Evolutionary conservation across 2,797 vertebrate genomes (phyloP), one percentile per base, ranked within the genome.

Genomic region (Scolopax rusticola): DNA sequence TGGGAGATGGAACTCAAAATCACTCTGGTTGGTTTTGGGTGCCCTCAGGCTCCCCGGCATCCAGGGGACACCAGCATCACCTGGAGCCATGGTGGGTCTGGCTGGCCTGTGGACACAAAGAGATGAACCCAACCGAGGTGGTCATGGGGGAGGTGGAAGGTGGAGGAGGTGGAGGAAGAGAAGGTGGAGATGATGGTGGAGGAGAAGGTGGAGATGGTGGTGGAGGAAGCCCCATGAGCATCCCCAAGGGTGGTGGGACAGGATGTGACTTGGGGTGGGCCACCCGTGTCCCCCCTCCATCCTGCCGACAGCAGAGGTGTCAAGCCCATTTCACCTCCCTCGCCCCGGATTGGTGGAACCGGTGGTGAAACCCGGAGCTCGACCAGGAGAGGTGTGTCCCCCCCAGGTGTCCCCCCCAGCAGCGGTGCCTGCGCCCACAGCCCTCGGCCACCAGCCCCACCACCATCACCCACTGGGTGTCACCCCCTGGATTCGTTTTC

Each of bases 211-310:
- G 45, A 53, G 51, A 18, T 16, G 27, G 38, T 2, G 21, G 32
- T 11, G 4, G 7, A 47, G 61, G 45, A 2, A 13, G 15, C 8
- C 14, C n/a, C n/a, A 0, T 1, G 47, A 50, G 12, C 3, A 0
- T 38, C 54, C 51, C 73, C 7, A 0, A 8, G 24, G 25, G 25
- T 12, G 5, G 24, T 0, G 12, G 24, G 47, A 18, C 11, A 3
- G 12, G 57, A 43, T 17, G 14, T n/a, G 40, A 51, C 17, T 15
- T 50, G 43, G 43, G 25, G 40, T n/a, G 41, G 53, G 43, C 43
- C 23, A 24, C 54, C 65, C 15, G 0, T 17, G 32, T 5, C 24
- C 30, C 36, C 40, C 9, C n/a, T 30, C 18, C 28, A 9, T 59
- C n/a, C 47, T 8, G 7, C 51, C 63, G 1, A 6, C 81, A 64